These are phyloP conservation scores for Semotilus atromaculatus DNA, from an alignment of 2,797 vertebrate species.

Conservation along the genomic window DNA sequence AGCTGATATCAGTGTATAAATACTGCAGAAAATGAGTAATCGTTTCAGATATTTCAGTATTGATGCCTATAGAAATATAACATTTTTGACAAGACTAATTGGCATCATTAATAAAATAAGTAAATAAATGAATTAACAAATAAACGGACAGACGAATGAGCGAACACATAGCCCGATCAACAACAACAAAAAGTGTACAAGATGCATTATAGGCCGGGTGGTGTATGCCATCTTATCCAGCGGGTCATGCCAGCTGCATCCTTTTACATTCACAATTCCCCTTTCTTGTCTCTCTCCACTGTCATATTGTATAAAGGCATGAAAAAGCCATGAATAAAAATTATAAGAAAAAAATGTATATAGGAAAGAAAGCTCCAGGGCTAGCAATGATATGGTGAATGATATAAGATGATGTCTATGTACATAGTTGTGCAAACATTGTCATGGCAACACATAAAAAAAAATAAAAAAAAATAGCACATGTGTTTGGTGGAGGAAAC, in stretches of 20 bases:
- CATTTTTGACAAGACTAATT: too few relatives aligned
- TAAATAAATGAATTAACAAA: neutral
- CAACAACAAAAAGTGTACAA: neutral
- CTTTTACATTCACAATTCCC: neutral
- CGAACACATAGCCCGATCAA: neutral
- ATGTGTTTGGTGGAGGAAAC: constrained; percentile 23
- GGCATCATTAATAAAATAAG: neutral
- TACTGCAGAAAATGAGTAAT: too few relatives aligned
- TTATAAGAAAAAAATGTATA: neutral
- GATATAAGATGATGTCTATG: neutral
- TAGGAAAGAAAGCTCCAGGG: neutral
- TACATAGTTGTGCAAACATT: neutral
- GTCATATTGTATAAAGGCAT: neutral
- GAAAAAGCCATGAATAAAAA: neutral
- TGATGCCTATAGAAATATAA: too few relatives aligned
- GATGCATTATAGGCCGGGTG: neutral
- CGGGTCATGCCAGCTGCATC: neutral
- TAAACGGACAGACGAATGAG: neutral
- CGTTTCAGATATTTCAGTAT: too few relatives aligned
- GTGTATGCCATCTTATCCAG: neutral
- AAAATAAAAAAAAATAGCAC: neutral
- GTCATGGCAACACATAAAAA: neutral
- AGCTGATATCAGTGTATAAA: too few relatives aligned
- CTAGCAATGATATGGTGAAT: neutral
- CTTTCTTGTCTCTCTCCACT: neutral